These are phyloP conservation scores for Scrobipalpa atriplicella DNA, from an alignment of 2,888 invertebrate genomes.

Conservation along the genomic window DNA sequence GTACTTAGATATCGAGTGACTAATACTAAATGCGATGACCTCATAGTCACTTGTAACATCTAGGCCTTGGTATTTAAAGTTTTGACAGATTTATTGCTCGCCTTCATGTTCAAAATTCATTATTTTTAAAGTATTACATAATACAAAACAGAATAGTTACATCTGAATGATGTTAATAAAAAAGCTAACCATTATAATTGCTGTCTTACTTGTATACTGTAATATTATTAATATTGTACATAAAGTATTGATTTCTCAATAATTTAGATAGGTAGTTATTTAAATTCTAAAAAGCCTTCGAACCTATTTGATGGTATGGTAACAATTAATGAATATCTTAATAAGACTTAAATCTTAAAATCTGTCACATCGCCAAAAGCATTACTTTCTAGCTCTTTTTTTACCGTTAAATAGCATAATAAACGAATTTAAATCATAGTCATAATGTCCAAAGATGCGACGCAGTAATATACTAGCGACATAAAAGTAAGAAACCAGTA, in stretches of 20 bases:
- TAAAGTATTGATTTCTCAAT: no score
- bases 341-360: no score
- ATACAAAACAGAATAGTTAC: no score
- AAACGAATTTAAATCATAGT: conserved; percentile 5
- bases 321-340: no score
- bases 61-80: conserved; percentile 4
- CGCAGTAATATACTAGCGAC: background rate
- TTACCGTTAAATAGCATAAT: conserved; percentile 16
- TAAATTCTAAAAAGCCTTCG: no score
- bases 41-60: background rate
- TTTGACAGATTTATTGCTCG: background rate
- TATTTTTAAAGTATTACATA: no score
- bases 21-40: background rate
- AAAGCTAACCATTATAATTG: no score
- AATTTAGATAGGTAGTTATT: no score
- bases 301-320: no score
- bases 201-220: no score
- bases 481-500: conserved; percentile 20
- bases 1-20: conserved; percentile 6
- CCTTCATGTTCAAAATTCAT: background rate
- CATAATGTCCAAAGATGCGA: conserved; percentile 13
- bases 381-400: background rate
- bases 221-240: no score
- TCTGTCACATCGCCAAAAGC: background rate
- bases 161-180: no score